Evolutionary conservation across 2,113 vertebrate genomes (phyloP).

Genomic region (Amphiprion percula): DNA sequence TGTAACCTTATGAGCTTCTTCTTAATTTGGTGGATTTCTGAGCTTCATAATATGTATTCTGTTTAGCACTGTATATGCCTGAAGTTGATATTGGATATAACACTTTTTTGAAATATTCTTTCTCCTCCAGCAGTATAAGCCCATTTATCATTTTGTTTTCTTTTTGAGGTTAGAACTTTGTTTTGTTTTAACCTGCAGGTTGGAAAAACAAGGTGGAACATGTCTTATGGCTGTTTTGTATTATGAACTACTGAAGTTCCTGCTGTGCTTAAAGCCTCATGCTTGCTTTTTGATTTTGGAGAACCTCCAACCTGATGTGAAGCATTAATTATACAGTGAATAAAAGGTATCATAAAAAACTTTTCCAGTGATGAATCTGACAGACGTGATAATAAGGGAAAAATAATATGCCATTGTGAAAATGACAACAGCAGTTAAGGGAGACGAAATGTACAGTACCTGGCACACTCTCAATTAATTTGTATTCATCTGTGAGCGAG

Average conservation of each 20-base stretch:
- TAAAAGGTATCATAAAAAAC: conserved; percentile 18
- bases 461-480: conserved; percentile 59
- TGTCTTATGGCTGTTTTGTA: conserved; percentile 48
- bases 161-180: conserved; percentile 33
- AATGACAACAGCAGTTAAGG: conserved; percentile 54
- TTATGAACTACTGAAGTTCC: conserved; percentile 34
- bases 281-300: conserved; percentile 21
- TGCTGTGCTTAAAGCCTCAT: conserved; percentile 17
- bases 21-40: not conserved
- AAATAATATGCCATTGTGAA: conserved; percentile 42
- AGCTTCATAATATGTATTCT: not conserved
- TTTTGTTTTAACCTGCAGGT: conserved; percentile 21
- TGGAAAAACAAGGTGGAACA: conserved; percentile 33
- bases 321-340: conserved; percentile 12
- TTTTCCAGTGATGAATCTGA: conserved; percentile 18
- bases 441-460: conserved; percentile 32
- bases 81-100: conserved; percentile 18
- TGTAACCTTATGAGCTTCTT: conserved; percentile 1
- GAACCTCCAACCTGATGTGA: not conserved
- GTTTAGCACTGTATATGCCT: not conserved
- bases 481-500: conserved; percentile 51
- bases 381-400: conserved; percentile 16
- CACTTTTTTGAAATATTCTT: conserved; percentile 12
- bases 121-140: conserved; percentile 20
- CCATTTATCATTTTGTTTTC: conserved; percentile 29